phyloP scores from a whole-genome alignment of 2,797 vertebrate genomes.

The Cetoscarus ocellatus region DNA sequence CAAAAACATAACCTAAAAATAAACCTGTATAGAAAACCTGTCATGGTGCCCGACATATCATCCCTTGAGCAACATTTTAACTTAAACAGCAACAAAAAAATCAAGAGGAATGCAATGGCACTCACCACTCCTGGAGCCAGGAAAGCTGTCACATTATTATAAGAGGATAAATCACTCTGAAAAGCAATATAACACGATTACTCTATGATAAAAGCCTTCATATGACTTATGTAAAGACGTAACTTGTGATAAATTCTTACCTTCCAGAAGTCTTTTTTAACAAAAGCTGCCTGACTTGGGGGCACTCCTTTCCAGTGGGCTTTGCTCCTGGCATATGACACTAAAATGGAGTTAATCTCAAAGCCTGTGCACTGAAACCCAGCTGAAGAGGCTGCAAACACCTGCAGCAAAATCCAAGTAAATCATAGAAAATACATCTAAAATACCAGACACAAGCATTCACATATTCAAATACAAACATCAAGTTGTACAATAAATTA shows the following conservation, averaged over 20 bases:
- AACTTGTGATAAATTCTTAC: conserved; percentile 46
- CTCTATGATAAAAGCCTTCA: conserved; percentile 3
- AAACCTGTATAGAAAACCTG: no score
- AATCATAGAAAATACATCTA: not conserved
- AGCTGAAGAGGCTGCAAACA: conserved; percentile 79
- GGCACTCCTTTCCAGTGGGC: conserved; percentile 77
- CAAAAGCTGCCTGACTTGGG: conserved; percentile 69
- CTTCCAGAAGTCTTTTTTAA: conserved; percentile 85
- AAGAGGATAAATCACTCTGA: conserved; percentile 82
- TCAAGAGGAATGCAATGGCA: conserved; percentile 22
- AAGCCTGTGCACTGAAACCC: conserved; percentile 85
- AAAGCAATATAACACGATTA: conserved; percentile 23
- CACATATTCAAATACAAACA: no score
- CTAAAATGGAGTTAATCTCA: conserved; percentile 85
- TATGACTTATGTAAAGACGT: not conserved
- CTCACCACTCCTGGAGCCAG: conserved; percentile 84
- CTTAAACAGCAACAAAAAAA: conserved; percentile 1
- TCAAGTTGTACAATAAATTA: not conserved
- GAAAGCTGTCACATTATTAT: conserved; percentile 84
- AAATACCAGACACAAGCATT: no score
- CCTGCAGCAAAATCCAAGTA: conserved; percentile 52
- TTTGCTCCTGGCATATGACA: conserved; percentile 75
- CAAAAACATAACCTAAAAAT: no score
- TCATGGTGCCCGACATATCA: no score
- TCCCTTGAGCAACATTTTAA: no score